phyloP scores from a whole-genome alignment of 2,888 invertebrate genomes.

The Apeira syringaria region DNA sequence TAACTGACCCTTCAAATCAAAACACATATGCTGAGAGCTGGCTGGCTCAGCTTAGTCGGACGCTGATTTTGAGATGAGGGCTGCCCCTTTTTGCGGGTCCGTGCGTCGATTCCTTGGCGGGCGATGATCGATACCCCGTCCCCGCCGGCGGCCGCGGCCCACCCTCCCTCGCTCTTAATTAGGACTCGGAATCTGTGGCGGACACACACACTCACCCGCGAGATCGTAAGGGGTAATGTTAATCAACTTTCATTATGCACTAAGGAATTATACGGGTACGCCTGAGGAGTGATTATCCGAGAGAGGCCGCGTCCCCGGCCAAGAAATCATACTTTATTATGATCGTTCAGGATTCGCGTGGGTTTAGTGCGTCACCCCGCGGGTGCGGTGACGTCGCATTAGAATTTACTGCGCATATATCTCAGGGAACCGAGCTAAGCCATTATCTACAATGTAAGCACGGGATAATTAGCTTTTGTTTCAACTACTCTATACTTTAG shows the following conservation, averaged over 20 bases:
- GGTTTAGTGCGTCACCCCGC: constrained; percentile 67
- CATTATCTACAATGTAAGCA: constrained; percentile 64
- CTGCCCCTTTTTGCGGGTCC: constrained; percentile 81
- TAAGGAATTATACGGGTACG: constrained; percentile 83
- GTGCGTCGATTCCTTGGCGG: constrained; percentile 82
- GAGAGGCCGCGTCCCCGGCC: constrained; percentile 76
- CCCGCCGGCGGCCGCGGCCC: constrained; percentile 70
- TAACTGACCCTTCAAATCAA: constrained; percentile 82
- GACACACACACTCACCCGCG: constrained; percentile 85
- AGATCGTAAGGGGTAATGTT: constrained; percentile 67
- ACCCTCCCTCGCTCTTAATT: constrained; percentile 90
- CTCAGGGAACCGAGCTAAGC: constrained; percentile 52
- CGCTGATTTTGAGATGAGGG: constrained; percentile 80
- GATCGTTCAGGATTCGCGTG: constrained; percentile 66
- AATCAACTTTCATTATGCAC: constrained; percentile 84
- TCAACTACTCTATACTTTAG: too few species aligned
- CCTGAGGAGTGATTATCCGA: constrained; percentile 82
- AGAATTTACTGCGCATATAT: constrained; percentile 77
- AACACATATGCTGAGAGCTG: constrained; percentile 81
- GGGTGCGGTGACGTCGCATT: constrained; percentile 63
- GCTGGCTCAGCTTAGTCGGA: constrained; percentile 75
- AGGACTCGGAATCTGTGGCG: constrained; percentile 93
- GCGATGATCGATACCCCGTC: constrained; percentile 80
- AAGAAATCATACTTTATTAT: constrained; percentile 83
- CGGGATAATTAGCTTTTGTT: constrained; percentile 62